phyloP scores from a whole-genome alignment of 92 coral and sea anemone genomes.

The Umimayanthus kanabou region DNA sequence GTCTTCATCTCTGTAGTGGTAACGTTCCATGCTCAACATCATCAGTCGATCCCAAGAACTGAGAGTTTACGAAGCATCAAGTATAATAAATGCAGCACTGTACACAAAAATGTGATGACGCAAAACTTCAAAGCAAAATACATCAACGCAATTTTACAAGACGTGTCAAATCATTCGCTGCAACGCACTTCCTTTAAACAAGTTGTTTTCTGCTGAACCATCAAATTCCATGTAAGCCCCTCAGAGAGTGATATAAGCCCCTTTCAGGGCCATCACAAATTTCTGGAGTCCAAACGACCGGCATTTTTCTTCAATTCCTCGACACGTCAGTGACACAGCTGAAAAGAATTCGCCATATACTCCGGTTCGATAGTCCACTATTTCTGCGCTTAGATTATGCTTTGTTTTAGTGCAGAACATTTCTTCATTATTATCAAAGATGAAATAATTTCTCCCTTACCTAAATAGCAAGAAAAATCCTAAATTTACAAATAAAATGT shows the following conservation, averaged over 20 bases:
- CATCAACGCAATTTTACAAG: constrained; percentile 14
- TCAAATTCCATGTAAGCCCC: background rate
- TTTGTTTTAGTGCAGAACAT: background rate
- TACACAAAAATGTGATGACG: constrained; percentile 38
- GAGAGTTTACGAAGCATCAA: background rate
- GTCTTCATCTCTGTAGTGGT: constrained; percentile 40
- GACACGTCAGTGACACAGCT: constrained; percentile 29
- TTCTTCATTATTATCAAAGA: background rate
- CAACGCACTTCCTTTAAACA: background rate
- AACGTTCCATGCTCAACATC: constrained; percentile 8
- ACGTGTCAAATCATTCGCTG: background rate
- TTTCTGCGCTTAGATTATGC: background rate
- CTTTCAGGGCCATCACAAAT: background rate
- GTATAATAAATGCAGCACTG: constrained; percentile 7
- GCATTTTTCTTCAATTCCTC: constrained; percentile 24
- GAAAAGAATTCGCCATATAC: background rate
- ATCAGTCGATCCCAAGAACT: background rate
- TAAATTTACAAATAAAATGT: constrained; percentile 36
- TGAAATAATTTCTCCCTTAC: constrained; percentile 1
- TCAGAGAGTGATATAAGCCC: background rate
- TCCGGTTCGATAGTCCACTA: background rate
- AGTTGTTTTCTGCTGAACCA: background rate
- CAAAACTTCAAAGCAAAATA: constrained; percentile 10
- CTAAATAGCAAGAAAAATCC: constrained; percentile 26
- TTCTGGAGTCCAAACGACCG: background rate